Percentiles rank a stretch among this genome's conserved stretches.
Conservation (phyloP, 2,797 vertebrate species). For the Brachyrhaphis roseni region DNA sequence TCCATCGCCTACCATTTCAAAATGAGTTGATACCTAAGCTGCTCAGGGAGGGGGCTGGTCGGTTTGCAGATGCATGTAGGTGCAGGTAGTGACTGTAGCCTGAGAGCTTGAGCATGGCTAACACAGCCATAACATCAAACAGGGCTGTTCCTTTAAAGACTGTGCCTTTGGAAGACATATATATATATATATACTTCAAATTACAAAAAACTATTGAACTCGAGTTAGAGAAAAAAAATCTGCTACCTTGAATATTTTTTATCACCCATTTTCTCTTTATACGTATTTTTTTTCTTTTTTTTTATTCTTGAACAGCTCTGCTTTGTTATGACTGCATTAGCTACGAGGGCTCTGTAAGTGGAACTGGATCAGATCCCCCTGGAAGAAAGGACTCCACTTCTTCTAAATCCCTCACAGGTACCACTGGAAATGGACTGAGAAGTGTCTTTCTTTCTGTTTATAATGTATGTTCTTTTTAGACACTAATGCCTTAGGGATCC, state of each 20-base stretch:
- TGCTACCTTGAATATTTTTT: constrained; percentile 55
- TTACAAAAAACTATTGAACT: constrained; percentile 1
- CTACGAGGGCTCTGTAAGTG: constrained; percentile 81
- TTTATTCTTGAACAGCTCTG: constrained; percentile 83
- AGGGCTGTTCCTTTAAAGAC: constrained; percentile 77
- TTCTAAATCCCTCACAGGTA: constrained; percentile 94
- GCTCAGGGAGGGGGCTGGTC: constrained; percentile 51
- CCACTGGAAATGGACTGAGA: constrained; percentile 67
- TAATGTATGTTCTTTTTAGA: constrained; percentile 33
- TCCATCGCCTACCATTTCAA: constrained; percentile 53
- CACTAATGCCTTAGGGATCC: constrained; percentile 21
- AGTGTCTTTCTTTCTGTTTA: constrained; percentile 59
- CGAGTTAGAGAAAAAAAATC: constrained; percentile 29
- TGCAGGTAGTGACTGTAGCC: constrained; percentile 51
- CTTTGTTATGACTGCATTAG: constrained; percentile 88
- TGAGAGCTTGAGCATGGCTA: constrained; percentile 71
- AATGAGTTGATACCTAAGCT: constrained; percentile 43
- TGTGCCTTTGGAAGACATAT: constrained; percentile 40
- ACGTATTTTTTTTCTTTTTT: constrained; percentile 49
- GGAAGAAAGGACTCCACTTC: constrained; percentile 91
- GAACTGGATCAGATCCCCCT: constrained; percentile 84
- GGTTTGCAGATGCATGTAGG: constrained; percentile 66
- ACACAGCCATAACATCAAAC: constrained; percentile 79
- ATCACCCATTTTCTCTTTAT: constrained; percentile 66
- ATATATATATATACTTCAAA: constrained; percentile 21